Evolutionary conservation across 2,113 vertebrate genomes (phyloP), one percentile per base, ranked within the genome.

Genomic region (Tychaedon coryphoeus): DNA sequence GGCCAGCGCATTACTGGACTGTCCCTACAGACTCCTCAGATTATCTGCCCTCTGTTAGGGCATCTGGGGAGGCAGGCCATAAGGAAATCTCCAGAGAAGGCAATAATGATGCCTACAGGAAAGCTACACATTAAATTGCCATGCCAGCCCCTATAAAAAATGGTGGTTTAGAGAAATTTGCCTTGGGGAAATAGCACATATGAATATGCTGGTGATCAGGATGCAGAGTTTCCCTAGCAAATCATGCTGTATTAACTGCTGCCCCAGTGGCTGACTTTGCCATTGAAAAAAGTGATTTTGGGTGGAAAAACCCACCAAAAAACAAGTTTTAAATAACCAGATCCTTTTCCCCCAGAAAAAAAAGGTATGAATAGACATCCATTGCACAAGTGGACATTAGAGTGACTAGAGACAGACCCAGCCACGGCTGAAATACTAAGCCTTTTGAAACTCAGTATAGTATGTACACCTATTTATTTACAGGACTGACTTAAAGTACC

Each of bases 331-430:
- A 61, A 45, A 36, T 40, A 87, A 22, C 1, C 12, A 75, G 13
- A 64, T 7, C 5, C 43, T 70, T 64, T 33, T 19, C 4, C 23
- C 8, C 17, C 4, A 47, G 10, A 31, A 57, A 71, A 57, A 13
- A 19, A 24, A 5, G 4, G 8, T 19, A 51, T 24, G 15, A 66
- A 66, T 40, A 87, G 15, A 69, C 67, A 45, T 50, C 40, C 26
- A 71, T 9, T 0, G 0, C 5, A 14, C 4, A 23, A 75, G 24
- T 43, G 19, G 18, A 31, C 47, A n/a, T 19, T 67, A 74, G 36
- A 77, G 17, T 33, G 42, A 81, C 42, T 0, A 83, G 16, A 78
- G 28, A 90, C 20, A 94, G 47, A 69, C 14, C 43, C 8, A 58
- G 38, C 6, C 33, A 76, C 9, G 47, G 29, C 61, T 76, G 62